phyloP scores from a whole-genome alignment of 1,140 invertebrate genomes.

The Tyrophagus putrescentiae region DNA sequence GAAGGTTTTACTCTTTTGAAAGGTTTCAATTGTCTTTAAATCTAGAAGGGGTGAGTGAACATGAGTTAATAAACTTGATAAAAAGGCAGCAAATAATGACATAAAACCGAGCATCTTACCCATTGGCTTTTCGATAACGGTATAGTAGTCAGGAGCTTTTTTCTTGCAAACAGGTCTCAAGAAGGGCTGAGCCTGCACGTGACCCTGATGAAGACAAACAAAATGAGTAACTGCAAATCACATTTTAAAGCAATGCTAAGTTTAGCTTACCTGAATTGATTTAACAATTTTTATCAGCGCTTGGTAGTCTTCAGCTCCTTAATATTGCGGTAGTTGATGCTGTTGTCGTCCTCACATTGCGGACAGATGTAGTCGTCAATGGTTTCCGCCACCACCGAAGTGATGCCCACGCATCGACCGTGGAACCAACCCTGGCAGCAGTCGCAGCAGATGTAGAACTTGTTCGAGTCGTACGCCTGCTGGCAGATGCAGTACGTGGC shows the following conservation, averaged over 20 bases:
- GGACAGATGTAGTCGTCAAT: constrained; percentile 94
- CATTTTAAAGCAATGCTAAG: constrained; percentile 9
- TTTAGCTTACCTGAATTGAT: constrained; percentile 58
- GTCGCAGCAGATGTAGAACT: constrained; percentile 97
- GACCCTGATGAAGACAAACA: too few species aligned
- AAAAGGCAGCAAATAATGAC: too few species aligned
- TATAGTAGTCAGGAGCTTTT: constrained; percentile 91
- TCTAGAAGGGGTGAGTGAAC: constrained; percentile 52
- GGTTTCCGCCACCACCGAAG: constrained; percentile 80
- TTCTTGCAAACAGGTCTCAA: constrained; percentile 86
- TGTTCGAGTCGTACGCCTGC: constrained; percentile 91
- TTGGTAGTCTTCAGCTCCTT: constrained; percentile 74
- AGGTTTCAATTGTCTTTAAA: constrained; percentile 75
- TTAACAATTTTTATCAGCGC: constrained; percentile 70
- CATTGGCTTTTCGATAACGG: constrained; percentile 95
- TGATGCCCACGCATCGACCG: constrained; percentile 85
- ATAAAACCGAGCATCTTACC: constrained; percentile 53
- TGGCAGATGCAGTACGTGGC: constrained; percentile 83
- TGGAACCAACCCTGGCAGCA: constrained; percentile 98
- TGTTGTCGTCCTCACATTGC: constrained; percentile 73
- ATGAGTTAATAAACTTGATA: too few species aligned
- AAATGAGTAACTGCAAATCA: too few species aligned
- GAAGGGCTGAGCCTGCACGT: constrained; percentile 91
- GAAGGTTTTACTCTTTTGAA: constrained; percentile 67
- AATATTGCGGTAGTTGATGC: constrained; percentile 73